Evolutionary conservation across 2,113 vertebrate genomes (phyloP).

Genomic region (Geothlypis trichas): DNA sequence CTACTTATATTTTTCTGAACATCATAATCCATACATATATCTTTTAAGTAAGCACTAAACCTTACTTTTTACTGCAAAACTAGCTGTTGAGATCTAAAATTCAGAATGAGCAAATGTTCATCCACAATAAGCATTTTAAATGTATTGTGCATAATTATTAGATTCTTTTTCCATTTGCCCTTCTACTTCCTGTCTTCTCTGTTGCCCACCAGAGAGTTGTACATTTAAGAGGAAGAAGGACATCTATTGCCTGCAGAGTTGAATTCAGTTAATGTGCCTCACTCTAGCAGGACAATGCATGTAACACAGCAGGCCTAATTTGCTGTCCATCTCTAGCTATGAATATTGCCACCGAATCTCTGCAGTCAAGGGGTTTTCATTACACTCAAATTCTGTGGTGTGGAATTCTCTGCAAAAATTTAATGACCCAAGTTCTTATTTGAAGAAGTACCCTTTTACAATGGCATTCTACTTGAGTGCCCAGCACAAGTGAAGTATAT

Average conservation of each 20-base stretch:
- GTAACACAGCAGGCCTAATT: slow-evolving; percentile 24
- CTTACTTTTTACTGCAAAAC: background rate
- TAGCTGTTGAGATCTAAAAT: background rate
- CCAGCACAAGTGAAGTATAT: background rate
- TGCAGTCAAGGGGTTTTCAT: background rate
- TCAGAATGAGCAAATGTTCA: background rate
- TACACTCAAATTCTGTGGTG: background rate
- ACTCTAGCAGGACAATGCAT: slow-evolving; percentile 2
- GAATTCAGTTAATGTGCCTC: slow-evolving; percentile 18
- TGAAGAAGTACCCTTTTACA: background rate
- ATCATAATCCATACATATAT: background rate
- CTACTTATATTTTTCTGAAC: background rate
- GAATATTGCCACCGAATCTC: background rate
- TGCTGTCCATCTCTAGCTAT: background rate
- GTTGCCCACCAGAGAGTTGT: background rate
- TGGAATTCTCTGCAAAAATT: background rate
- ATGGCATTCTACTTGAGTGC: background rate
- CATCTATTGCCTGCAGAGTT: background rate
- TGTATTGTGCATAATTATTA: background rate
- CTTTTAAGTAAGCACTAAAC: background rate
- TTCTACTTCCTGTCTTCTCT: background rate
- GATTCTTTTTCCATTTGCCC: background rate
- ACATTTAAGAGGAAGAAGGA: background rate
- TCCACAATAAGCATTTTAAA: background rate
- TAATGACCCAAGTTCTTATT: background rate